A percentile compares a stretch with the other conserved stretches of the same genome.
These are phyloP conservation scores for Paramormyrops hopkinsi DNA, from an alignment of 2,797 vertebrate species.

Conservation along the genomic window DNA sequence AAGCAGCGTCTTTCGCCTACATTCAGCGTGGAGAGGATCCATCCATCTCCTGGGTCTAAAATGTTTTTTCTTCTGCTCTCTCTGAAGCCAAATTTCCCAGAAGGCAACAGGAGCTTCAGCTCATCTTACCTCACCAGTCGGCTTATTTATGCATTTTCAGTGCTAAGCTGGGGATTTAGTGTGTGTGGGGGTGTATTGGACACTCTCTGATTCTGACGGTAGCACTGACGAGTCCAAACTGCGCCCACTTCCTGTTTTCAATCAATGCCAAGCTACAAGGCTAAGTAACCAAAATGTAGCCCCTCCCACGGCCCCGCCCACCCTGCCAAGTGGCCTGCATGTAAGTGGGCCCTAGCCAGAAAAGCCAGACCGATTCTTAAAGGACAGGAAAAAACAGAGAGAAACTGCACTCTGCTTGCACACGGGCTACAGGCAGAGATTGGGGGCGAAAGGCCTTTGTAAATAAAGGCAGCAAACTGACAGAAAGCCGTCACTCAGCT, in stretches of 20 bases:
- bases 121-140: not conserved
- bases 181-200: not conserved
- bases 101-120: not conserved
- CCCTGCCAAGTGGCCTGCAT: not conserved
- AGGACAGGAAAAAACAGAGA: not conserved
- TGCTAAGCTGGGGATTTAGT: not conserved
- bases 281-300: not conserved
- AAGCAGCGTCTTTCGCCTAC: not conserved
- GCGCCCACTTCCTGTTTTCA: not conserved
- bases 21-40: not conserved
- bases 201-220: not conserved
- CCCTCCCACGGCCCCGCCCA: not conserved
- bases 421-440: conserved; percentile 37
- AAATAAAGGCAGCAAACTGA: conserved; percentile 88
- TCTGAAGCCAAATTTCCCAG: not conserved
- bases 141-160: not conserved
- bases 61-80: not conserved
- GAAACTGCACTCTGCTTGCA: conserved; percentile 26
- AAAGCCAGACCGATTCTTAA: not conserved
- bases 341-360: not conserved
- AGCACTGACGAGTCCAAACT: not conserved
- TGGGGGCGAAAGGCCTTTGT: conserved; percentile 75
- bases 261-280: not conserved
- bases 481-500: conserved; percentile 80
- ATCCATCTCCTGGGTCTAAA: not conserved